Evolutionary conservation across 2,797 vertebrate genomes (phyloP), one percentile per base, ranked within the genome.

Genomic region (Psittacula derbiana): DNA sequence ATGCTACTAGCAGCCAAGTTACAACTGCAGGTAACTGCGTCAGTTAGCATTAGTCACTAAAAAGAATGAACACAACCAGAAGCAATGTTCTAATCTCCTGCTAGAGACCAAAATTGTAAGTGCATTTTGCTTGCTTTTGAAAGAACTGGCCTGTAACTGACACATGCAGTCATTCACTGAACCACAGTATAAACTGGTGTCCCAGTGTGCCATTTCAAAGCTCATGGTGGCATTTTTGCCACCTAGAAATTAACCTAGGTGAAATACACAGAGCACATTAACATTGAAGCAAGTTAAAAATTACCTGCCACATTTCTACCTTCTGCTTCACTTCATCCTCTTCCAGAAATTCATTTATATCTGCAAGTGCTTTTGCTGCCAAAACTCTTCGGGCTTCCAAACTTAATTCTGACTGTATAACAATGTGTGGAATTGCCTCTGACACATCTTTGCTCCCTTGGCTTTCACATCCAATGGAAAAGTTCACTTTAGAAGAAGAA

Each of bases 221-320:
- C 31, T 58, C 28, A 11, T 5, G 2, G 13, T 46, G 46, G 57
- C 27, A 21, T 74, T 78, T 93, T 65, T 86, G 74, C 28, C 44
- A 62, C 49, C 49, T 17, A 81, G 57, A 31, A 80, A 93, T 84
- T 91, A 72, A 87, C 13, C 60, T 9, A 43, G 13, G 88, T 92
- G 47, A 92, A 84, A 67, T 19, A 53, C 2, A 23, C n/a, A 92
- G 25, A 84, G 49, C 36, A 50, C 2, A 0, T 33, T 33, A 81
- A 61, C 41, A 65, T 2, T 36, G 44, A 90, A 31, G 55, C 6
- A 79, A 85, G 85, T 82, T 95, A 25, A 96, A 89, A 95, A 92
- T 92, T 98, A 99, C 99, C 99, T 99, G 99, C 99, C 99, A 99
- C 90, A 96, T 91, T 88, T 97, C 98, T 41, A 99, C 98, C 88